Evolutionary conservation across 2,888 invertebrate species (phyloP).

Genomic region (Agriotes lineatus): DNA sequence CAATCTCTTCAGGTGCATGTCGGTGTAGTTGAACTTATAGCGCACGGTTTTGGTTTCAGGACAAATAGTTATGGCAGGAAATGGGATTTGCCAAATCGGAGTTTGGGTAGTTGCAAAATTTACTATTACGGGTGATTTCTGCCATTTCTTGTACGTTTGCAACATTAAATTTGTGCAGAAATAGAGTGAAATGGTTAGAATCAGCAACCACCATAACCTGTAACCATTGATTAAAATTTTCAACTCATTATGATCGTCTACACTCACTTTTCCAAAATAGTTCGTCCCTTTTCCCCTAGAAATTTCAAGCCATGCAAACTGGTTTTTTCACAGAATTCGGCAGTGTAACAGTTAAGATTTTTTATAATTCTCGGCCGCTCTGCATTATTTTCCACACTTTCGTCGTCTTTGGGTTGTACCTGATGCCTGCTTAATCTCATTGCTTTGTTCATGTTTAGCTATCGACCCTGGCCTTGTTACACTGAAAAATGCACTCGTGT

Average conservation of each 20-base stretch:
- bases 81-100: conserved; percentile 72
- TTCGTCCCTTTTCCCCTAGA: conserved; percentile 62
- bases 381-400: background rate
- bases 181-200: conserved; percentile 63
- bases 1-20: background rate
- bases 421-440: too few relatives aligned
- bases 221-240: too few relatives aligned
- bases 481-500: too few relatives aligned
- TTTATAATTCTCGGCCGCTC: background rate
- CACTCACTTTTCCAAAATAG: conserved; percentile 57
- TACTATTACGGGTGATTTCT: conserved; percentile 78
- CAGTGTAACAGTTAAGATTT: conserved; percentile 22
- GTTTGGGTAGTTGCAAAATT: conserved; percentile 79
- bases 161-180: conserved; percentile 71
- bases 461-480: too few relatives aligned
- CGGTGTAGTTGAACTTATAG: background rate
- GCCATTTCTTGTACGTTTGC: conserved; percentile 79
- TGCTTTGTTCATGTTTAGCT: too few relatives aligned
- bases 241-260: too few relatives aligned
- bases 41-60: conserved; percentile 73
- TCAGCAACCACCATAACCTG: conserved; percentile 75
- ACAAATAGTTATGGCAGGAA: conserved; percentile 68
- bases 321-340: conserved; percentile 59
- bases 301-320: conserved; percentile 64
- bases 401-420: too few relatives aligned